Conservation (phyloP, 2,797 vertebrate species). For the Semaprochilodus insignis region DNA sequence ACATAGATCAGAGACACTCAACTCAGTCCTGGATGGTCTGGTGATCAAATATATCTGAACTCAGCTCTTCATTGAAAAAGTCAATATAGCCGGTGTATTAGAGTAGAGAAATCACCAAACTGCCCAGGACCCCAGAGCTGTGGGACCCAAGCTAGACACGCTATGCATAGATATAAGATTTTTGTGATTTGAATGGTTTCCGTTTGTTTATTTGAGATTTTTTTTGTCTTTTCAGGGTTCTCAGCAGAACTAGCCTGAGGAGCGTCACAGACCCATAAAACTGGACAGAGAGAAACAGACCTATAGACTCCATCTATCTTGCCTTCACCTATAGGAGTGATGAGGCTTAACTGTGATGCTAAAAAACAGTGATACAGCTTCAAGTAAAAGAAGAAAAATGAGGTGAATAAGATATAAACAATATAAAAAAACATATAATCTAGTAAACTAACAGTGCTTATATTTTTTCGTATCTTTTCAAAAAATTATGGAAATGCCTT, state of each 20-base stretch:
- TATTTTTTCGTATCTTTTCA: conserved; percentile 77
- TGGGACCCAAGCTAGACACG: neutral
- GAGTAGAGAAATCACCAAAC: neutral
- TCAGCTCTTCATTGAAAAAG: neutral
- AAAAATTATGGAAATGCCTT: conserved; percentile 84
- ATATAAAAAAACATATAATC: conserved; percentile 76
- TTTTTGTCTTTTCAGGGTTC: conserved; percentile 72
- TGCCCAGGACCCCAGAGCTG: neutral
- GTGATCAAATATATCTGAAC: neutral
- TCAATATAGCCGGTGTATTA: neutral
- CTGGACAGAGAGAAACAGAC: conserved; percentile 64
- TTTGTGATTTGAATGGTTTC: neutral
- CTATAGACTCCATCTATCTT: conserved; percentile 51
- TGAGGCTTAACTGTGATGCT: conserved; percentile 78
- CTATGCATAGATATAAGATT: neutral
- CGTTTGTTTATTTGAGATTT: conserved; percentile 26
- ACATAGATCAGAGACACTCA: neutral
- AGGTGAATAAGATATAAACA: conserved; percentile 65
- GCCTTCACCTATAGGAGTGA: conserved; percentile 67
- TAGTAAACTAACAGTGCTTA: conserved; percentile 82
- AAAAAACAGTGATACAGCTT: conserved; percentile 66
- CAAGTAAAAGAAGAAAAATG: conserved; percentile 41
- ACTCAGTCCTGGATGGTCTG: neutral
- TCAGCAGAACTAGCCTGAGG: conserved; percentile 78
- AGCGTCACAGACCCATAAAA: conserved; percentile 57